Conservation (phyloP, 1,140 invertebrate genomes). For the Mylabris phalerata region DNA sequence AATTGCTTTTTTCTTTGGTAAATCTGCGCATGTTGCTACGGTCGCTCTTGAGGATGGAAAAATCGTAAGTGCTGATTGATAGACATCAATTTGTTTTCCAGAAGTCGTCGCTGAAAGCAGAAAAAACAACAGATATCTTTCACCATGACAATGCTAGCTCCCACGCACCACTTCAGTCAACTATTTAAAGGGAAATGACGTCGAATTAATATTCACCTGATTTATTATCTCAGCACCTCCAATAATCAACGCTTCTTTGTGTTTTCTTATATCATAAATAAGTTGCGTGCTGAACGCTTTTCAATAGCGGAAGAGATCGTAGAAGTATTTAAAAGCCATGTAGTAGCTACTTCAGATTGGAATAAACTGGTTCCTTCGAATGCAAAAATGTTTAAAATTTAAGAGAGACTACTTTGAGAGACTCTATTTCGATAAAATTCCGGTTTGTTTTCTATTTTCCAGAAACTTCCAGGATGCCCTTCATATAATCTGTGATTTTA, state of each 20-base stretch:
- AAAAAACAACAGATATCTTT: too few species aligned
- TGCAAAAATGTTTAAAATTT: too few species aligned
- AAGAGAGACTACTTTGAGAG: too few species aligned
- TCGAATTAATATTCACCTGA: slow-evolving; percentile 33
- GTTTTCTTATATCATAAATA: not conserved
- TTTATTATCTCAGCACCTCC: slow-evolving; percentile 23
- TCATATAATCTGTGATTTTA: too few species aligned
- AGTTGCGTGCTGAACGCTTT: too few species aligned
- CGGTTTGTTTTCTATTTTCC: too few species aligned
- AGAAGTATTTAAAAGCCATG: too few species aligned
- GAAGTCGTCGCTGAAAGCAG: slow-evolving; percentile 19
- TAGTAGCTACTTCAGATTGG: too few species aligned
- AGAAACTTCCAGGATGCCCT: too few species aligned
- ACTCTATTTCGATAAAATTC: too few species aligned
- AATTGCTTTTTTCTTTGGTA: slow-evolving; percentile 32
- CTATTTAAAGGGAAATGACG: slow-evolving; percentile 28
- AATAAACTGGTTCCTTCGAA: too few species aligned
- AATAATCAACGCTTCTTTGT: slow-evolving; percentile 18
- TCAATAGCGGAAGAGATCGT: too few species aligned
- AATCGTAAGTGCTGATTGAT: not conserved
- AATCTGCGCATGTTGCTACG: slow-evolving; percentile 26
- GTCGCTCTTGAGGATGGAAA: slow-evolving; percentile 9
- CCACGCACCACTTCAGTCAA: slow-evolving; percentile 18
- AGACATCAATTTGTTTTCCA: slow-evolving; percentile 22
- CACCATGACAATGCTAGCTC: slow-evolving; percentile 32